phyloP scores from a whole-genome alignment of 2,797 vertebrate genomes.

The Pterois miles region DNA sequence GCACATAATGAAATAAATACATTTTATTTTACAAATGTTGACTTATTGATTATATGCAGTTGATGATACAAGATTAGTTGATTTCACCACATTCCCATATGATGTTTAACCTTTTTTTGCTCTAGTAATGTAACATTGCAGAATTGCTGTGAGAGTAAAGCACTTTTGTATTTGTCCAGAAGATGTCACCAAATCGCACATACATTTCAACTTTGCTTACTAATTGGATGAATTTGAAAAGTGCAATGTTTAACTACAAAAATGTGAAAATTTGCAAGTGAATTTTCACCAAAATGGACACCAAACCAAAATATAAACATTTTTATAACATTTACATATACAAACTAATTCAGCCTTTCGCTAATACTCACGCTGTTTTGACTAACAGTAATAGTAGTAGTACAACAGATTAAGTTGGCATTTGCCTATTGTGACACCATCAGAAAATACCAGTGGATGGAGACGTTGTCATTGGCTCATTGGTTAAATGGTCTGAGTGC shows the following conservation, averaged over 20 bases:
- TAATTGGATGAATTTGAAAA: not conserved
- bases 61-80: not conserved
- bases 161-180: slow-evolving; percentile 34
- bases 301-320: not conserved
- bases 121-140: not conserved
- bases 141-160: not conserved
- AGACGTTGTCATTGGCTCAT: not conserved
- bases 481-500: not conserved
- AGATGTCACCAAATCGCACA: slow-evolving; percentile 49
- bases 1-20: not conserved
- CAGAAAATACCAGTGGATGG: not conserved
- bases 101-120: not conserved
- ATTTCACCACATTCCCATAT: not conserved
- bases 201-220: not conserved
- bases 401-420: not conserved
- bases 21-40: not conserved
- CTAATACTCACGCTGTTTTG: not conserved
- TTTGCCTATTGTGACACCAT: not conserved
- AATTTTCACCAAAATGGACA: not conserved
- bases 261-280: not conserved
- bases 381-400: not conserved
- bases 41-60: not conserved
- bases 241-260: not conserved
- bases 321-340: not conserved
- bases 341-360: not conserved